Evolutionary conservation across 37 sponge, comb jelly and placozoan genomes (phyloP), one percentile per base, ranked within the genome.

Genomic region (Amphimedon queenslandica): DNA sequence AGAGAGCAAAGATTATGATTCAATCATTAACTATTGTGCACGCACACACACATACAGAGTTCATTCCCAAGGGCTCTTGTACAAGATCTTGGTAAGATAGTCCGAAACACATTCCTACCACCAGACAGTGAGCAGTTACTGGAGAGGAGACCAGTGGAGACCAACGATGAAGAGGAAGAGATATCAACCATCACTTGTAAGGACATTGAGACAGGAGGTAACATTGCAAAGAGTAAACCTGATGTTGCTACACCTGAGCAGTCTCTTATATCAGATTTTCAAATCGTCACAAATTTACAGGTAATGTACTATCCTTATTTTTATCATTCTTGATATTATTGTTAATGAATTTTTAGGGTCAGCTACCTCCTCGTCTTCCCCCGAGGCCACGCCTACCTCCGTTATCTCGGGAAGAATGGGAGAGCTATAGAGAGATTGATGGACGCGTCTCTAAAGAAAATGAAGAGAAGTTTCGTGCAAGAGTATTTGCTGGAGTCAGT

Each of bases 401-500:
- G 34, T 40, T 95, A 34, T 74, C 66, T 3, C 34, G 65, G 31
- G 86, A 71, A 16, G 96, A 91, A 40, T 95, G 96, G 96, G 88
- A 90, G 81, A 24, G 57, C 1, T 83, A 78, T 63, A 61, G 92
- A 51, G 79, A 90, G 31, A 47, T 47, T 24, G 68, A 77, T 53
- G 96, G 96, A 25, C 70, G 77, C 25, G 81, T 93, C 63, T 66
- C 53, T 0, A 32, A 42, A 16, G 58, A 58, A 0, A 65, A 87
- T 34, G 77, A 81, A 40, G 18, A 31, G 56, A 63, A 56, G n/a
- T 85, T 95, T 61, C 66, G 77, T 47, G 86, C 72, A 23, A 76
- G 77, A 74, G 86, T 91, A 5, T 91, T 88, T 36, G 53, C 55
- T 25, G 96, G 96, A 70, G 95, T 94, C 33, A 80, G 88, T 56